Base-by-base conservation (phyloP, 2,888 invertebrate species). In the Amiota communis region DNA sequence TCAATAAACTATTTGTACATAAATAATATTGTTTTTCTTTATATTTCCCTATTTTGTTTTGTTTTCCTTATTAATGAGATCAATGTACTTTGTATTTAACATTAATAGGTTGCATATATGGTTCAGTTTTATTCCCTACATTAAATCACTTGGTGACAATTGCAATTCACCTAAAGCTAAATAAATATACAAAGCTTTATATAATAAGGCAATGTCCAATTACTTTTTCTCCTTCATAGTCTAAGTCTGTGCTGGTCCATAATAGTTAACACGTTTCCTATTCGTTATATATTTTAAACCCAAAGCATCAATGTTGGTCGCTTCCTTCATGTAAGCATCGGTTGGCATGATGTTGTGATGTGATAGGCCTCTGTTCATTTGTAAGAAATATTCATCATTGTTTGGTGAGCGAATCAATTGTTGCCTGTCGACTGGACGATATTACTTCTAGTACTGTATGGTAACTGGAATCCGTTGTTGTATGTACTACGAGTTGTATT, bases 301-400 rank as follows among this genome's bases (percentile, higher is more conserved):
- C 9, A 99, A 88, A 0, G 97, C 96, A 81, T 96, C 96, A 15
- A 99, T 97, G 93, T 99, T 98, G 11, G 96, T 93, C 0, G 98
- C 98, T 89, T 99, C 99, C 77, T 98, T 91, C 0, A 97, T 97
- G 80, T 95, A 96, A 0, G 99, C 98, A 88, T 99, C 99, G 0
- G 94, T 95, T 0, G 97, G 95, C 68, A 96, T 94, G 1, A 95
- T 93, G 88, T 97, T 97, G 84, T 97, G 97, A 88, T 92, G 84
- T 95, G 95, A 82, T 95, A 95, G 76, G 95, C 93, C 82, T 95
- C 95, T 2, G n/a, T 93, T 92, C 67, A 95, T 91, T 79, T 90
- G 89, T 49, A 88, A 77, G 72, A 88, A 86, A 63, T 84, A 88
- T 11, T 87, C 85, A 59, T 80, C 78, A 9, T 79, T 77, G 13